Conservation (phyloP, 2,888 invertebrate species). For the Pediacus dermestoides region DNA sequence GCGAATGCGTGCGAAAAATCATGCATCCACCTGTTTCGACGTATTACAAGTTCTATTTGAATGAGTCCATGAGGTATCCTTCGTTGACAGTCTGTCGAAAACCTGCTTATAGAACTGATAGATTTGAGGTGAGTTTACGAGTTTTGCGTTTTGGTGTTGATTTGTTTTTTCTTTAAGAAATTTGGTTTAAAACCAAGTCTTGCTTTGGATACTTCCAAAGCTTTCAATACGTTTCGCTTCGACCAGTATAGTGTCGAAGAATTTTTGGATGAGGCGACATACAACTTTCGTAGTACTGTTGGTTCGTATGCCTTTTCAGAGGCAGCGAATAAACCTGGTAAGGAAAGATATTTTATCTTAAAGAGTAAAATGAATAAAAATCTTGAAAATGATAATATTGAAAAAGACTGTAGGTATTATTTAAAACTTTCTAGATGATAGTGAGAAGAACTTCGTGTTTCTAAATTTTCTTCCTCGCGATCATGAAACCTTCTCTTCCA, state of each 20-base stretch:
- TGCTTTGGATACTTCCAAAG: conserved; percentile 31
- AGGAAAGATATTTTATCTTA: too few species aligned
- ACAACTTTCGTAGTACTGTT: conserved; percentile 50
- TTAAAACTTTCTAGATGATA: too few species aligned
- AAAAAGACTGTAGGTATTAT: too few species aligned
- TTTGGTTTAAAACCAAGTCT: conserved; percentile 54
- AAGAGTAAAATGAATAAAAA: too few species aligned
- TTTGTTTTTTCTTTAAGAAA: conserved; percentile 43
- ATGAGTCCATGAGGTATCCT: conserved; percentile 64
- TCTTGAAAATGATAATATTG: too few species aligned
- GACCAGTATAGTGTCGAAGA: conserved; percentile 53
- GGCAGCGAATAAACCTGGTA: too few species aligned
- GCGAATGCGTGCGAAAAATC: conserved; percentile 59
- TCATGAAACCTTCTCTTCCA: too few species aligned
- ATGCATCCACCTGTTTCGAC: conserved; percentile 63
- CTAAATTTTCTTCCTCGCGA: too few species aligned
- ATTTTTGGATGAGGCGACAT: conserved; percentile 62
- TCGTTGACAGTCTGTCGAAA: conserved; percentile 66
- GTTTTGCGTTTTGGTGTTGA: conserved; percentile 3
- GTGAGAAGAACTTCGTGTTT: too few species aligned
- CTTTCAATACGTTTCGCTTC: conserved; percentile 54
- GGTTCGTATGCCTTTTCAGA: conserved; percentile 56
- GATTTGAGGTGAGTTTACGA: conserved; percentile 52
- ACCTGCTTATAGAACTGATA: conserved; percentile 60
- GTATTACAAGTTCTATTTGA: conserved; percentile 63